phyloP scores from a whole-genome alignment of 2,113 vertebrate species.

The Varanus komodoensis region DNA sequence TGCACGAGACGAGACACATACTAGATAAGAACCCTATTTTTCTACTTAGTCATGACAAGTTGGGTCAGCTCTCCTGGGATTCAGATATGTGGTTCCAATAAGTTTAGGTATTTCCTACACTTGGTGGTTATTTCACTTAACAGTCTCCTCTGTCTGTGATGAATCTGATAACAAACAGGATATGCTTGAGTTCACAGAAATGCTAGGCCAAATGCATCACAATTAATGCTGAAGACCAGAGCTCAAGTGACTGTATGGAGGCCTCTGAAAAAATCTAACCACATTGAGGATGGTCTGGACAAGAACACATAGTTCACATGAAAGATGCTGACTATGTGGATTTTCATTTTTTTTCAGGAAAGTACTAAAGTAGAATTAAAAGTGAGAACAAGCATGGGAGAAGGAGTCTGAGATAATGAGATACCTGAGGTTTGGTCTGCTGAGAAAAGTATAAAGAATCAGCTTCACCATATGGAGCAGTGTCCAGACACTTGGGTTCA shows the following conservation, averaged over 20 bases:
- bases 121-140: constrained; percentile 11
- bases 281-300: no score
- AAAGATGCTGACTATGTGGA: neutral
- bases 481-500: neutral
- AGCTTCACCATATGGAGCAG: neutral
- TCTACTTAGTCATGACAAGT: neutral
- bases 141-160: neutral
- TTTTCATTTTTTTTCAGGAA: neutral
- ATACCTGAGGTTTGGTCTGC: neutral
- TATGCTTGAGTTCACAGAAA: constrained; percentile 19
- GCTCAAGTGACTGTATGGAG: neutral
- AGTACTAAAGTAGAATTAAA: neutral
- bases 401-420: neutral
- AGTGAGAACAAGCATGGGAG: neutral
- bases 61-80: constrained; percentile 13
- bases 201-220: constrained; percentile 7
- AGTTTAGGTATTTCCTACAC: constrained; percentile 23
- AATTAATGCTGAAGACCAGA: neutral
- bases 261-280: neutral
- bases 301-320: neutral
- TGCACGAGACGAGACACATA: neutral
- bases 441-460: neutral
- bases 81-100: neutral
- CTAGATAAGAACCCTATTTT: neutral
- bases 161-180: constrained; percentile 9